phyloP scores from a whole-genome alignment of 1,140 invertebrate genomes.

The Brachionus koreanus region DNA sequence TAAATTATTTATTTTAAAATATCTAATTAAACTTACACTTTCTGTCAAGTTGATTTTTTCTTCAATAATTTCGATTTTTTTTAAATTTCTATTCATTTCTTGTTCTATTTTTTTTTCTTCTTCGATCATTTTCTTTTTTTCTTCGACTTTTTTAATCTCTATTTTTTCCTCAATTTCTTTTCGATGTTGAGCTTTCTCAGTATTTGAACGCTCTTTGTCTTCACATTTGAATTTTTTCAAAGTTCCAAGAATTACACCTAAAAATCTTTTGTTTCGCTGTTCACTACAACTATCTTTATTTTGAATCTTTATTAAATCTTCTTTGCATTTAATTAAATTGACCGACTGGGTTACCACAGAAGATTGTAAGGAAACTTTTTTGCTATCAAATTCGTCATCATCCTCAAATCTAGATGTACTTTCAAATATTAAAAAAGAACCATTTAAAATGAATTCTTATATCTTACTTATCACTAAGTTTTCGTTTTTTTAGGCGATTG shows the following conservation, averaged over 20 bases:
- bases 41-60: constrained; percentile 9
- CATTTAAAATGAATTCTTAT: no score
- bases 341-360: neutral
- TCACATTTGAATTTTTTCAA: constrained; percentile 38
- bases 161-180: constrained; percentile 39
- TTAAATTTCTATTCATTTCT: neutral
- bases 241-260: constrained; percentile 37
- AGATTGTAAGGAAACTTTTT: constrained; percentile 23
- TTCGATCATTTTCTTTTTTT: constrained; percentile 9
- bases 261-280: constrained; percentile 21
- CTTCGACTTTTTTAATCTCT: constrained; percentile 28
- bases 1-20: neutral
- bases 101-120: neutral
- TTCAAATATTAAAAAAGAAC: no score
- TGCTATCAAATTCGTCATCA: neutral
- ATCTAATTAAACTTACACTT: neutral
- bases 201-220: neutral
- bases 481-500: neutral
- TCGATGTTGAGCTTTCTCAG: neutral
- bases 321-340: constrained; percentile 38
- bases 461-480: neutral
- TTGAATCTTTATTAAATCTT: constrained; percentile 35
- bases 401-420: neutral
- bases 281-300: neutral
- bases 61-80: constrained; percentile 26